Conservation (phyloP, 2,888 invertebrate genomes). For the Agrochola circellaris region DNA sequence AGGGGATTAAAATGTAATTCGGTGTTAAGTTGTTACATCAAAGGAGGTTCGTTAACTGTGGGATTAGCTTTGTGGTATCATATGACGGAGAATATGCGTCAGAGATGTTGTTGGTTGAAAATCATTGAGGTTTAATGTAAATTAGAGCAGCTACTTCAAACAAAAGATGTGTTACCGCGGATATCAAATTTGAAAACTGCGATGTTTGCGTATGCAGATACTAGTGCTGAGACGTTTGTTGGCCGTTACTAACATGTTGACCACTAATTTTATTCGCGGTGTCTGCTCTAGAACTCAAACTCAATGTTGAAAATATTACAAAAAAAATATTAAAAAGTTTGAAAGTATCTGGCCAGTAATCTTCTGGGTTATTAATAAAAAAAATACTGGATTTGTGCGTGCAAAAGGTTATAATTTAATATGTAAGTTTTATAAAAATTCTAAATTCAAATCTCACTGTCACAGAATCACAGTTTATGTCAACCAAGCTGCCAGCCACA, state of each 20-base stretch:
- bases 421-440: not conserved
- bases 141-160: too few relatives aligned
- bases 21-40: slow-evolving; percentile 21
- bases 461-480: not conserved
- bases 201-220: too few relatives aligned
- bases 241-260: too few relatives aligned
- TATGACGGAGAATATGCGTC: not conserved
- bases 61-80: slow-evolving; percentile 18
- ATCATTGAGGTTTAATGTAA: too few relatives aligned
- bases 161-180: too few relatives aligned
- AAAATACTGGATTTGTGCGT: too few relatives aligned
- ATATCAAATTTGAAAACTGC: too few relatives aligned
- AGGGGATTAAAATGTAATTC: slow-evolving; percentile 25
- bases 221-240: too few relatives aligned
- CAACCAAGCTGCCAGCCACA: not conserved
- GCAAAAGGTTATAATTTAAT: not conserved
- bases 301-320: not conserved
- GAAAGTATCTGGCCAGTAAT: not conserved
- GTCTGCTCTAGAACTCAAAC: too few relatives aligned
- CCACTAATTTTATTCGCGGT: too few relatives aligned
- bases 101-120: not conserved
- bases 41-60: slow-evolving; percentile 16
- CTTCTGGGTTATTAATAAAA: not conserved
- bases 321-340: not conserved
- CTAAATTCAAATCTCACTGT: not conserved